A percentile compares a stretch with the other conserved stretches of the same genome.
These are phyloP conservation scores for Musca vetustissima DNA, from an alignment of 1,140 invertebrate species.

Conservation along the genomic window DNA sequence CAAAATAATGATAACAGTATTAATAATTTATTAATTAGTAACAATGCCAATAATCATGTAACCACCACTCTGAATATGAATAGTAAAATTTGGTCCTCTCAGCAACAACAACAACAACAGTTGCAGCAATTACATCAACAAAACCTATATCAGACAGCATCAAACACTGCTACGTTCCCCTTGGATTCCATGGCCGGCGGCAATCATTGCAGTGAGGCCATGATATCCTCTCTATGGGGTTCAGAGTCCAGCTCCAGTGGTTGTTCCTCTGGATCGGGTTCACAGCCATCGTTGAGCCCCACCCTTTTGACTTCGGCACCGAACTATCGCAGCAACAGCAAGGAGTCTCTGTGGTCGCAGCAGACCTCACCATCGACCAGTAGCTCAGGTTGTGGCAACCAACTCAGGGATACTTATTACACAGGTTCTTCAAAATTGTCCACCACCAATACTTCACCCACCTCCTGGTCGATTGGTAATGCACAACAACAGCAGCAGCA, in stretches of 20 bases:
- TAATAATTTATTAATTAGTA: constrained; percentile 55
- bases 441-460: constrained; percentile 36
- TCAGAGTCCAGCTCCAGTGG: constrained; percentile 40
- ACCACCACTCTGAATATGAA: constrained; percentile 32
- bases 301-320: constrained; percentile 34
- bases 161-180: constrained; percentile 32
- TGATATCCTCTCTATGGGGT: constrained; percentile 46
- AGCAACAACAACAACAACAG: constrained; percentile 26
- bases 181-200: constrained; percentile 20
- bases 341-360: constrained; percentile 49
- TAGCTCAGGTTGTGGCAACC: constrained; percentile 23
- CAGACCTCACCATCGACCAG: constrained; percentile 42
- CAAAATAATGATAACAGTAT: constrained; percentile 45
- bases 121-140: constrained; percentile 33
- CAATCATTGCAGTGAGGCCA: constrained; percentile 37
- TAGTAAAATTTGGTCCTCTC: constrained; percentile 23
- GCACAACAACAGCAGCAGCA: constrained; percentile 21
- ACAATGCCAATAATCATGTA: constrained; percentile 33
- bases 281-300: constrained; percentile 51
- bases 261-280: constrained; percentile 48
- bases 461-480: constrained; percentile 32
- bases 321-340: constrained; percentile 42
- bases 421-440: constrained; percentile 27
- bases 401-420: constrained; percentile 44
- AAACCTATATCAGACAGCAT: constrained; percentile 10